phyloP scores from a whole-genome alignment of 1,140 invertebrate species.

The Tribolium madens region DNA sequence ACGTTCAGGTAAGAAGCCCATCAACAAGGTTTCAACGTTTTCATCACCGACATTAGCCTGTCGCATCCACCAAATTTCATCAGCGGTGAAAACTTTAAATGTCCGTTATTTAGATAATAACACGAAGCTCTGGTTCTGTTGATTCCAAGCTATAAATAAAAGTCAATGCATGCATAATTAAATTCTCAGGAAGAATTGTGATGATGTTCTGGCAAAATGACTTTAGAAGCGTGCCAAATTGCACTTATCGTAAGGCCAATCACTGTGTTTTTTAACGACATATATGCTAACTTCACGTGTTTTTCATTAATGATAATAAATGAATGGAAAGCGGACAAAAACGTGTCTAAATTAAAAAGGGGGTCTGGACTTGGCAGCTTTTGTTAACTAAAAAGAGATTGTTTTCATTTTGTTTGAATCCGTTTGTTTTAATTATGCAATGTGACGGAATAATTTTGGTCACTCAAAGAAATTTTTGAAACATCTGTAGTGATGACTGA shows the following conservation, averaged over 20 bases:
- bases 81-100: neutral
- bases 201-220: slow-evolving; percentile 43
- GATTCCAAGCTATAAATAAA: slow-evolving; percentile 23
- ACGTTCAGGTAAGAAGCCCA: slow-evolving; percentile 18
- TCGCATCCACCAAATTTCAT: slow-evolving; percentile 15
- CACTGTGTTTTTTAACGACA: slow-evolving; percentile 41
- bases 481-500: no score
- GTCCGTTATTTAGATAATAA: slow-evolving; percentile 1
- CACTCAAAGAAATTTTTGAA: no score
- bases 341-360: slow-evolving; percentile 5
- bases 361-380: slow-evolving; percentile 16
- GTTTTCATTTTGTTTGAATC: neutral
- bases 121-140: neutral
- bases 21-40: neutral
- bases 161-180: slow-evolving; percentile 39
- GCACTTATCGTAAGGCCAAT: slow-evolving; percentile 41
- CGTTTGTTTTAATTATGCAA: neutral
- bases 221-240: slow-evolving; percentile 43
- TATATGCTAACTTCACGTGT: neutral
- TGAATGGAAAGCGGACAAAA: slow-evolving; percentile 25
- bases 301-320: slow-evolving; percentile 28
- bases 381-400: slow-evolving; percentile 11
- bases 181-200: slow-evolving; percentile 47
- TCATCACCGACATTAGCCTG: neutral
- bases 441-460: neutral